Base-by-base conservation (phyloP, 2,888 invertebrate species). In the Leptinotarsa peninsularis region DNA sequence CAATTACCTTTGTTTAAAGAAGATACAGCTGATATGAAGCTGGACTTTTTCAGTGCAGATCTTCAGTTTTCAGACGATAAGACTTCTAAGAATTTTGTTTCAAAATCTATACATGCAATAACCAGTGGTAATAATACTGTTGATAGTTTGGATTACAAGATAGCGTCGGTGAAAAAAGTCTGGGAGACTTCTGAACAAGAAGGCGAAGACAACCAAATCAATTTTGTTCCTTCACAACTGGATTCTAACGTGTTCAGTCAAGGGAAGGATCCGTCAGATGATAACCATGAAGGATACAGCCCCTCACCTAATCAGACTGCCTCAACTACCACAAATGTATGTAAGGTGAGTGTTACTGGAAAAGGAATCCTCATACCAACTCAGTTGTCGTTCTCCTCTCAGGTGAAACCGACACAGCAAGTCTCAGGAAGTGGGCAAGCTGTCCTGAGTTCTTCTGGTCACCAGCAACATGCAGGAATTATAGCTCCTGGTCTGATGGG, bases 41-140 rank as follows among this genome's bases (percentile, higher is more conserved):
- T 98, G 73, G 96, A 97, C 88, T 98, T 98, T 87, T 97, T 97
- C 87, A 96, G 96, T 85, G 93, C 95, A 21, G 95, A 95, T 83
- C 90, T 96, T 70, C 94, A 93, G 86, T 89, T 94, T 66, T 92
- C 94, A 3, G 94, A 94, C 72, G 94, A 94, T 80, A 94, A 94
- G 85, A n/a, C 76, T 7, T 87, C 90, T 54, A 91, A 91, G 81
- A 89, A 88, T 80, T 85, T 93, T 83, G 72, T 90, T 92, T n/a
- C 88, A 90, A 74, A 83, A 75, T 90, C 91, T 1, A 93, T 93
- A 81, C 91, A 92, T 81, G 88, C 90, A 49, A 88, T 88, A 23
- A 90, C 91, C 84, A 92, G 92, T 67, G 91, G 93, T 72, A 94
- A 95, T 82, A 93, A 95, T 79, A 95, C 96, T 56, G 96, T 96